Evolutionary conservation across 2,888 invertebrate genomes (phyloP).

Genomic region (Rotaria macrura): DNA sequence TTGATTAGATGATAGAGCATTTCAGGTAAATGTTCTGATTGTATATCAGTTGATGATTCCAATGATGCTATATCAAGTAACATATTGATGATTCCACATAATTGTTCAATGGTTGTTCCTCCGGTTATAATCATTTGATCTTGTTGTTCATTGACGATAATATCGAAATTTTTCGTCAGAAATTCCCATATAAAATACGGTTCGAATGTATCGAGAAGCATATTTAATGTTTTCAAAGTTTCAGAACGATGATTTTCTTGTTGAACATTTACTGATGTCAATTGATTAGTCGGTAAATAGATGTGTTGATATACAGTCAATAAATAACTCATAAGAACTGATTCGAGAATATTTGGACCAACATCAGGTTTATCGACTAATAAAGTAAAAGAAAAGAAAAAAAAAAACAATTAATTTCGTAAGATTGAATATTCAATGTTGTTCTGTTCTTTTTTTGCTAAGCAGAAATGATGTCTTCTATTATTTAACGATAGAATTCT

Average conservation of each 20-base stretch:
- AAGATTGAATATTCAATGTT: too few relatives aligned
- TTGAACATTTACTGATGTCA: constrained; percentile 35
- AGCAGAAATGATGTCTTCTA: too few relatives aligned
- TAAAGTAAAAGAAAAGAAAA: too few relatives aligned
- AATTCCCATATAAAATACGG: constrained; percentile 77
- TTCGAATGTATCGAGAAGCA: constrained; percentile 70
- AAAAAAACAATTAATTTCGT: too few relatives aligned
- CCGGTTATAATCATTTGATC: neutral
- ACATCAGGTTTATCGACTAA: constrained; percentile 76
- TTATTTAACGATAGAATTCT: too few relatives aligned
- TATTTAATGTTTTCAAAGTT: constrained; percentile 64
- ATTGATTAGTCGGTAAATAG: constrained; percentile 25
- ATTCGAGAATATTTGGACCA: constrained; percentile 66
- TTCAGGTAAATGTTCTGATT: constrained; percentile 66
- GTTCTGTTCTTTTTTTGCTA: too few relatives aligned
- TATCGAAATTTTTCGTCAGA: constrained; percentile 52
- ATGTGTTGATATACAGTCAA: constrained; percentile 17
- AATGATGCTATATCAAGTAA: constrained; percentile 58
- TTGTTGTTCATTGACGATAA: constrained; percentile 37
- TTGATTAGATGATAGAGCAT: constrained; percentile 54
- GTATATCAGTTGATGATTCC: constrained; percentile 66
- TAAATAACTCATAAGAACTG: constrained; percentile 67
- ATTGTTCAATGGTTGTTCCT: constrained; percentile 51
- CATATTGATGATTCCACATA: constrained; percentile 64
- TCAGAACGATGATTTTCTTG: constrained; percentile 33